Evolutionary conservation across 2,888 invertebrate genomes (phyloP).

Genomic region (Tribolium freemani): DNA sequence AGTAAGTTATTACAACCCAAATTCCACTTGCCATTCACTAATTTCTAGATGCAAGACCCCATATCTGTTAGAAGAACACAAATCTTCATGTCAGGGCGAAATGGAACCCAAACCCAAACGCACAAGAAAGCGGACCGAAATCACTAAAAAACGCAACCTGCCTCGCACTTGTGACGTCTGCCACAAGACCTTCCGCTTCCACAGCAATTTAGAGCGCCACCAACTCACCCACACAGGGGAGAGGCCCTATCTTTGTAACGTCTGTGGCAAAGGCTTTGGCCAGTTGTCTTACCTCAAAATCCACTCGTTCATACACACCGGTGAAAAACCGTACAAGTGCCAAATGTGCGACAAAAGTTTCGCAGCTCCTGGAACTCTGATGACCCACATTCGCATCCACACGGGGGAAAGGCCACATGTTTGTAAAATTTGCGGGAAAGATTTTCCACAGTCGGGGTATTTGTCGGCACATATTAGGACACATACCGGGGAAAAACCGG

Average conservation of each 20-base stretch:
- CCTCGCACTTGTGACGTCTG: conserved; percentile 58
- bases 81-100: conserved; percentile 16
- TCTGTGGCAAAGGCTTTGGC: conserved; percentile 56
- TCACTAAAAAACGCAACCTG: conserved; percentile 50
- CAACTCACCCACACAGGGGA: conserved; percentile 61
- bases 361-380: conserved; percentile 59
- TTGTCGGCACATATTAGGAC: conserved; percentile 56
- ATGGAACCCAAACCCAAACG: conserved; percentile 19
- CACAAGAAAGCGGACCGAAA: conserved; percentile 46
- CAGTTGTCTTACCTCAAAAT: conserved; percentile 56
- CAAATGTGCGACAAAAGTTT: conserved; percentile 58
- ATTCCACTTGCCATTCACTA: not conserved
- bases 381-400: conserved; percentile 57
- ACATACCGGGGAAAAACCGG: conserved; percentile 60
- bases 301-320: conserved; percentile 59
- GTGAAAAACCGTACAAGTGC: conserved; percentile 61
- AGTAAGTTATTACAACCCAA: conserved; percentile 19
- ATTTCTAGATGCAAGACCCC: conserved; percentile 40
- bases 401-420: conserved; percentile 56
- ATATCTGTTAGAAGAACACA: conserved; percentile 35
- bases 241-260: conserved; percentile 54
- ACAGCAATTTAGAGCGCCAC: conserved; percentile 59
- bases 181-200: conserved; percentile 59
- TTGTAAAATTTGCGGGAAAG: conserved; percentile 58
- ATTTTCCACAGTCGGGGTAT: conserved; percentile 55